Evolutionary conservation across 2,888 invertebrate genomes (phyloP).

Genomic region (Panzeria rudis): DNA sequence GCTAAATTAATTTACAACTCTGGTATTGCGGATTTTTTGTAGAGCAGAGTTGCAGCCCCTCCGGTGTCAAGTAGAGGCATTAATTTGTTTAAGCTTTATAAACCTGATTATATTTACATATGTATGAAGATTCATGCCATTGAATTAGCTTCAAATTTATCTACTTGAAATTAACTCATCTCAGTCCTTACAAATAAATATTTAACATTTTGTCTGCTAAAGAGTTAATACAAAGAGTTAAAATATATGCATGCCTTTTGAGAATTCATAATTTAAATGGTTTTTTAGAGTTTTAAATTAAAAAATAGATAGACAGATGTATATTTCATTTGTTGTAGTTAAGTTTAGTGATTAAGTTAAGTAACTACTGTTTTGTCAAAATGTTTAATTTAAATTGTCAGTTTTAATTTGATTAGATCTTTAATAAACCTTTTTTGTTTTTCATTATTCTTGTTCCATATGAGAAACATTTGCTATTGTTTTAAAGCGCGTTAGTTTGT

Average conservation of each 20-base stretch:
- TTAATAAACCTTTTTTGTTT: background rate
- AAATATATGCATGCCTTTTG: background rate
- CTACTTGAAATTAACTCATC: background rate
- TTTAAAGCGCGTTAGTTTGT: background rate
- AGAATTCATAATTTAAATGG: conserved; percentile 25
- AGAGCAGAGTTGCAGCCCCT: too few relatives aligned
- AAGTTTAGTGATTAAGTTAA: conserved; percentile 42
- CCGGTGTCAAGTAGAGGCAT: too few relatives aligned
- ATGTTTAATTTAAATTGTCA: conserved; percentile 62
- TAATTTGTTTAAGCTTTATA: background rate
- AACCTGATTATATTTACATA: too few relatives aligned
- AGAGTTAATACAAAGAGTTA: background rate
- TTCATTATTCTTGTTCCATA: background rate
- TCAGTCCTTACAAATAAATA: background rate
- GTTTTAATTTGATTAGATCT: conserved; percentile 57
- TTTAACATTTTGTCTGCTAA: background rate
- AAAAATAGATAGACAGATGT: background rate
- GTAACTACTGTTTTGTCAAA: conserved; percentile 64
- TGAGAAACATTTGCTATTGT: background rate
- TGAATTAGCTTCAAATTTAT: background rate
- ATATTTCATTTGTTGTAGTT: conserved; percentile 21
- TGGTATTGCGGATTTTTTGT: too few relatives aligned
- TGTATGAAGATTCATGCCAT: background rate
- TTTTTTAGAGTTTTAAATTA: conserved; percentile 11
- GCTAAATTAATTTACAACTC: too few relatives aligned